Evolutionary conservation across 1,140 invertebrate species (phyloP), one percentile per base, ranked within the genome.

Genomic region (Pogonomyrmex barbatus): DNA sequence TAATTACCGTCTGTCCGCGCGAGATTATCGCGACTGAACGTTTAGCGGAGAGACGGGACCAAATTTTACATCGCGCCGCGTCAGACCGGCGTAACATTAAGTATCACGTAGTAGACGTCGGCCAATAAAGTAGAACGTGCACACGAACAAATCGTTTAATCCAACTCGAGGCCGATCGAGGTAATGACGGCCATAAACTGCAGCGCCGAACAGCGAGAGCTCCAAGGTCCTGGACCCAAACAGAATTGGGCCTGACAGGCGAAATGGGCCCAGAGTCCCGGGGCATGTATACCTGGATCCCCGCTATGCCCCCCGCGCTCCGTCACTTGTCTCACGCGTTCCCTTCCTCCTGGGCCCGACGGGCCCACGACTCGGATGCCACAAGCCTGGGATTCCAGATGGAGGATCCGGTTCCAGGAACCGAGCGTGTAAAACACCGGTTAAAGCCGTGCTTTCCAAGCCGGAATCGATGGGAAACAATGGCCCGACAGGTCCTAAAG

Each of bases 161-260:
- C 91, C 90, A 85, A 93, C 88, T 89, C 89, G 86, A 36, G 68
- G 71, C 86, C 89, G 92, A 91, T 93, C 91, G 92, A 92, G 89
- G 91, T 94, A 94, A 94, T 94, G 93, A 94, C 89, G 89, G 91
- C 92, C 89, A 93, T 93, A 94, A 94, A 94, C 92, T 93, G 92
- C 90, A 85, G 67, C 89, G 71, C 39, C 45, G 85, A 83, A 83
- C 52, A 24, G 10, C 76, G 76, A 71, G 73, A 45, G 60, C 65
- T 78, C 81, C 89, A 89, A 88, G 84, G 83, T 86, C 89, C 87
- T 86, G 85, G 82, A 50, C 87, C 89, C 87, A 90, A 90, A 91
- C 90, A 88, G 88, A 94, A 94, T 93, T 93, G 91, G 91, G 91
- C 90, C 89, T 93, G 93, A 93, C 93, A 92, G 89, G 87, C 91